Base-by-base conservation (phyloP, 2,888 invertebrate genomes). In the Diabrotica balteata region DNA sequence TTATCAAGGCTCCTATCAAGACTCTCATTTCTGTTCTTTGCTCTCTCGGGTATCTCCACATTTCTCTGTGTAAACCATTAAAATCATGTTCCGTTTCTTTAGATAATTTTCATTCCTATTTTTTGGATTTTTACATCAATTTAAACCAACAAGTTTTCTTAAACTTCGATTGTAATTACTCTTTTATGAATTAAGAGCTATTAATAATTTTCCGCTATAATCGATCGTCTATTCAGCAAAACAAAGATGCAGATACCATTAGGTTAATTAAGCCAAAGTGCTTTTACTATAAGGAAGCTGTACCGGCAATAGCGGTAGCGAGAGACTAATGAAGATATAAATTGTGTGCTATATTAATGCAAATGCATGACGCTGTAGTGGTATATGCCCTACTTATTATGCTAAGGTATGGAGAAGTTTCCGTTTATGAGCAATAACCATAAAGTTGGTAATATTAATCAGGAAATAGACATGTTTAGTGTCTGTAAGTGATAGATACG, bases 221-320 rank as follows among this genome's bases (percentile, higher is more conserved):
- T 42, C 43, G 2, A 54, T 43, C 10, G 42, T 43, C 17, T 51
- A 22, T n/a, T 11, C n/a, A 17, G 7, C 42, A 9, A 11, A 54
- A 10, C 43, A 43, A 54, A 54, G 42, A 7, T 54, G 43, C 42
- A 7, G 42, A 10, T 54, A 43, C 54, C 43, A 54, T 54, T 43
- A 54, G 54, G 42, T 54, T 54, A 54, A 54, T 54, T 54, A 54
- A 54, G 43, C 42, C 54, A 54, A 54, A 54, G 54, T 43, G 54
- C 54, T 54, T 10, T 32, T 42, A 8, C 54, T 8, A 54, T 53
- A 54, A 54, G 54, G 54, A 54, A 54, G 54, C 54, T 8, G 11
- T 54, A 43, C 32, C 7, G 43, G 54, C n/a, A 54, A 43, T 54
- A 54, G 43, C 43, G 43, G 43, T 43, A 54, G 54, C 43, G 43